A percentile compares a stretch with the other conserved stretches of the same genome.
Evolutionary conservation across 2,113 vertebrate species (phyloP).

Genomic region (Calidris pugnax): DNA sequence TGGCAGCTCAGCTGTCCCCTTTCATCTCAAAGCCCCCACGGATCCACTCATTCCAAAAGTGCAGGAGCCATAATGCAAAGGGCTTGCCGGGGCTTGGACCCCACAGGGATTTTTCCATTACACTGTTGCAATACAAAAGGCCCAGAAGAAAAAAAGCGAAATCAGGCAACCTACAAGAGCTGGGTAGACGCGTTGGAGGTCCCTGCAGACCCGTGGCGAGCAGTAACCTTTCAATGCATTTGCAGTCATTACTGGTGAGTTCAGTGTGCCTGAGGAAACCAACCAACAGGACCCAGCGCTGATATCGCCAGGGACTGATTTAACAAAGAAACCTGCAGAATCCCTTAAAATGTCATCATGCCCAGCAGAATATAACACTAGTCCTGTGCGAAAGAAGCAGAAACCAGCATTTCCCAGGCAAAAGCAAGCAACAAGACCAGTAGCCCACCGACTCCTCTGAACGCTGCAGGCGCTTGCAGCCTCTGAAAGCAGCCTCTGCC

Average conservation of each 20-base stretch:
- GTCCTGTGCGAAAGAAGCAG: background rate
- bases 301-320: background rate
- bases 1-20: background rate
- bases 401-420: background rate
- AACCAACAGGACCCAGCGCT: background rate
- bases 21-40: background rate
- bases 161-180: background rate
- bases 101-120: background rate
- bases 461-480: background rate
- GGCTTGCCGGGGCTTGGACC: background rate
- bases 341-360: background rate
- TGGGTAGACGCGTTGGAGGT: rapidly evolving
- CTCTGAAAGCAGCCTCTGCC: background rate
- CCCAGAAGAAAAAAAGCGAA: background rate
- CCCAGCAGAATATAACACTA: background rate
- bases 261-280: background rate
- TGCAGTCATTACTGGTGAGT: rapidly evolving
- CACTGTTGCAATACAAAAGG: background rate
- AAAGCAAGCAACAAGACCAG: background rate
- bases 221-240: background rate
- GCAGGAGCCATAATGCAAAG: background rate
- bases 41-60: background rate
- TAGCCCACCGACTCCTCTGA: background rate
- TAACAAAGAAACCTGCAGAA: background rate
- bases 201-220: background rate